These are phyloP conservation scores for Trichonephila clavata DNA, from an alignment of 1,140 invertebrate species.

Conservation along the genomic window DNA sequence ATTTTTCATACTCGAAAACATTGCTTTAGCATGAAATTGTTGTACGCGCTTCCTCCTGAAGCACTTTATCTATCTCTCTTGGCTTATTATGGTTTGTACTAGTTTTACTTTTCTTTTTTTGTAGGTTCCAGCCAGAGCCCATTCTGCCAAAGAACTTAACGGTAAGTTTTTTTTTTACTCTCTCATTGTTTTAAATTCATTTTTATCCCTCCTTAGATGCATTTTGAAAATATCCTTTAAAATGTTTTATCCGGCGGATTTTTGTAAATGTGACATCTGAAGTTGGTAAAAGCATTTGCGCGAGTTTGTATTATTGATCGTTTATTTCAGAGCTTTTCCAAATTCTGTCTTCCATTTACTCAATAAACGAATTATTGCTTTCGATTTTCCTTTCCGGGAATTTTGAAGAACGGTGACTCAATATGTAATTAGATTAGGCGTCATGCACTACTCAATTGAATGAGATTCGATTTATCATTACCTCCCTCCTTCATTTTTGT, in stretches of 20 bases:
- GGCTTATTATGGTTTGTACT: slow-evolving; percentile 51
- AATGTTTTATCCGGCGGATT: slow-evolving; percentile 9
- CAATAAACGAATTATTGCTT: slow-evolving; percentile 45
- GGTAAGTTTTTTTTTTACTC: slow-evolving; percentile 30
- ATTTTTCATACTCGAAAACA: neutral
- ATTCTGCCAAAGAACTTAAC: slow-evolving; percentile 67
- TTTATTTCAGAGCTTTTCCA: neutral
- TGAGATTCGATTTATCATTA: neutral
- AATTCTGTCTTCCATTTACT: slow-evolving; percentile 26
- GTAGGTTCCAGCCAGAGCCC: slow-evolving; percentile 47
- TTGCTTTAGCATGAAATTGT: neutral
- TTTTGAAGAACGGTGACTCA: neutral
- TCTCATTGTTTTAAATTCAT: neutral
- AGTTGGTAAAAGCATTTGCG: slow-evolving; percentile 25
- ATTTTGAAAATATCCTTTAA: neutral
- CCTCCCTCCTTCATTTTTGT: neutral
- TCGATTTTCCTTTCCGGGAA: neutral
- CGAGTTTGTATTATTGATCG: slow-evolving; percentile 38
- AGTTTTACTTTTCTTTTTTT: slow-evolving; percentile 54
- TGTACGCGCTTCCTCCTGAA: neutral
- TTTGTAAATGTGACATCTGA: neutral
- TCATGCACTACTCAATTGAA: neutral
- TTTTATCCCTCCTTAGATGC: neutral
- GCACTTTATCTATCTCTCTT: neutral
- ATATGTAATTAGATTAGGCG: slow-evolving; percentile 24